Evolutionary conservation across 2,797 vertebrate genomes (phyloP), one percentile per base, ranked within the genome.

Genomic region (Takifugu ocellatus): DNA sequence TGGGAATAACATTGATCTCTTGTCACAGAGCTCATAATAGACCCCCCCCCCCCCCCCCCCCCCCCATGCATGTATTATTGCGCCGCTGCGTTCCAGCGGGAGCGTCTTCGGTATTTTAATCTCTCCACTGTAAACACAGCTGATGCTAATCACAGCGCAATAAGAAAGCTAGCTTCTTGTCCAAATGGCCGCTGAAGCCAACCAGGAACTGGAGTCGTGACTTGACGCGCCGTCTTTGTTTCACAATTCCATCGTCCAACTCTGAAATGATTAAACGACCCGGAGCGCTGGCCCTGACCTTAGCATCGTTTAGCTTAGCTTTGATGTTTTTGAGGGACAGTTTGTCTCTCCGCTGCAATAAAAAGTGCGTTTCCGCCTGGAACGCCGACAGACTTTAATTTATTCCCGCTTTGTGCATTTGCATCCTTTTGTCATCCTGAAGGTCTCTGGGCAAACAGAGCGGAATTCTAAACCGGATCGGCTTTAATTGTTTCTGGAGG

Each of bases 1-100:
- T 70, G 59, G 77, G 80, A 88, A 84, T 85, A 76, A 77, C 82
- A 86, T 82, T 88, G 85, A 88, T 88, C 83, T 83, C 72, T 72
- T 63, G 76, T 80, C 81, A 82, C 81, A 61, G 60, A 61, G 52
- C 63, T 81, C 68, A 71, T 78, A 83, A 86, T 82, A 78, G 72
- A 74, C 68, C 66, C 56, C 42, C 29, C 39, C 12, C 7, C 47
- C 15, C 68, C 66, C 56, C 42, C 29, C 39, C 12, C 7, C 47
- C 15, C 45, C 27, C 14, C 36, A 25, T 10, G 65, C 62, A 64
- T 74, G 77, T 59, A 84, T 85, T 79, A 85, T 66, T 66, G 48
- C 55, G 42, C 58, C 16, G 15, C 59, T 59, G 56, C 55, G 36
- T 43, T 66, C 79, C 70, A 69, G 2, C 47, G 76, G 77, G 77